Conservation (phyloP, 2,797 vertebrate species). For the Eurystomus glaucurus region DNA sequence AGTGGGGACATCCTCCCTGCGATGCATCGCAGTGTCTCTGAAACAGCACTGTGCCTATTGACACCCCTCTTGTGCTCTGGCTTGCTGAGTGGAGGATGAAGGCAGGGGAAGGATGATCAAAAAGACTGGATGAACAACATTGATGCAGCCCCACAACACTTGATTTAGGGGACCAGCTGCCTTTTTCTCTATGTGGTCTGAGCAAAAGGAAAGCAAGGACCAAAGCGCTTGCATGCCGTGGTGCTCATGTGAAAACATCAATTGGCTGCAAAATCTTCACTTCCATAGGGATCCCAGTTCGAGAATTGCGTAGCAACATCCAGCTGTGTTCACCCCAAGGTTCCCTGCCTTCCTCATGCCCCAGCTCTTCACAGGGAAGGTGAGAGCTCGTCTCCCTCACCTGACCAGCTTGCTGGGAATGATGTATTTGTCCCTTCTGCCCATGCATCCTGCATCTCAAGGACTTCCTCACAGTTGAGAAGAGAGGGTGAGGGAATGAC, state of each 20-base stretch:
- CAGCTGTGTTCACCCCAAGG: not conserved
- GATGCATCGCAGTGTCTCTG: not conserved
- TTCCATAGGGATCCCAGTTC: rapidly evolving
- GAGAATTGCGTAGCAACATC: not conserved
- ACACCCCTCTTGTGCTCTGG: not conserved
- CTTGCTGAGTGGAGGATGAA: not conserved
- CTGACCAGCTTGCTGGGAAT: not conserved
- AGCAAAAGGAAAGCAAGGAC: not conserved
- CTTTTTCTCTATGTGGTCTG: not conserved
- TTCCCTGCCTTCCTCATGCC: not conserved
- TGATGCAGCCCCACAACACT: not conserved
- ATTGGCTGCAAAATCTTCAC: not conserved
- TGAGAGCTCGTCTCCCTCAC: not conserved
- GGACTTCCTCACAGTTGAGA: not conserved
- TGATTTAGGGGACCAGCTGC: not conserved
- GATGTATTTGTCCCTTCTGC: not conserved
- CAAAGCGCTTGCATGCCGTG: rapidly evolving
- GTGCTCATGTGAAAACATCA: not conserved
- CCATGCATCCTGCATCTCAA: not conserved
- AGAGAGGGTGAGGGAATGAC: not conserved
- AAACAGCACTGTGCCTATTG: not conserved
- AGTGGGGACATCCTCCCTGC: not conserved
- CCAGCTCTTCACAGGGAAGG: not conserved
- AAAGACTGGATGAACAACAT: not conserved
- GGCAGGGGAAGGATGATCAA: not conserved